These are phyloP conservation scores for Corythoichthys haematopterus DNA, from an alignment of 2,113 vertebrate species.

Conservation along the genomic window DNA sequence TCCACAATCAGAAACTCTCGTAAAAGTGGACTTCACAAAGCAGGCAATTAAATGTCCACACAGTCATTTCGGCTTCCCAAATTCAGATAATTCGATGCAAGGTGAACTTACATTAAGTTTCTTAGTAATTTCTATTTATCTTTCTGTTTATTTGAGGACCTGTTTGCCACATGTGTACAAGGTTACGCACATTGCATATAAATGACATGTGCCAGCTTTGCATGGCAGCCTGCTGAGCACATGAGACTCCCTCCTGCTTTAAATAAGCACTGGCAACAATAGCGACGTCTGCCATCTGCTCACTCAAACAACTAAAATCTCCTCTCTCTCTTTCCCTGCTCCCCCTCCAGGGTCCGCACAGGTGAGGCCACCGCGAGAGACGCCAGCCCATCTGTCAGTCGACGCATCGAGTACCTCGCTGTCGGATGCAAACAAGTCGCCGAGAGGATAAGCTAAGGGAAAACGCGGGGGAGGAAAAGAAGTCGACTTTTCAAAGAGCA, in stretches of 20 bases:
- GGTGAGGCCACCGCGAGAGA: conserved; percentile 51
- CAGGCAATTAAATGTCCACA: not conserved
- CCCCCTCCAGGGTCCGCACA: conserved; percentile 41
- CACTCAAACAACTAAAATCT: conserved; percentile 38
- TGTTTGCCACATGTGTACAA: not conserved
- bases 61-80: not conserved
- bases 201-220: conserved; percentile 22
- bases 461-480: conserved; percentile 48
- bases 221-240: conserved; percentile 12
- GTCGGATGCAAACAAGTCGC: conserved; percentile 54
- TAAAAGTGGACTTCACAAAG: not conserved
- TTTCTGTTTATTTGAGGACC: not conserved
- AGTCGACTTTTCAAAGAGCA: conserved; percentile 58
- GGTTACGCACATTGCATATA: not conserved
- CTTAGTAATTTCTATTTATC: not conserved
- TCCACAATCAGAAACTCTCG: not conserved
- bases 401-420: conserved; percentile 44
- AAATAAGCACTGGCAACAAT: conserved; percentile 34
- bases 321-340: conserved; percentile 26
- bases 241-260: conserved; percentile 41
- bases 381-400: conserved; percentile 47
- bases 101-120: not conserved
- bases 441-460: conserved; percentile 49
- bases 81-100: not conserved
- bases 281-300: conserved; percentile 51